These are phyloP conservation scores for Oreochromis aureus DNA, from an alignment of 2,113 vertebrate genomes.

Conservation along the genomic window DNA sequence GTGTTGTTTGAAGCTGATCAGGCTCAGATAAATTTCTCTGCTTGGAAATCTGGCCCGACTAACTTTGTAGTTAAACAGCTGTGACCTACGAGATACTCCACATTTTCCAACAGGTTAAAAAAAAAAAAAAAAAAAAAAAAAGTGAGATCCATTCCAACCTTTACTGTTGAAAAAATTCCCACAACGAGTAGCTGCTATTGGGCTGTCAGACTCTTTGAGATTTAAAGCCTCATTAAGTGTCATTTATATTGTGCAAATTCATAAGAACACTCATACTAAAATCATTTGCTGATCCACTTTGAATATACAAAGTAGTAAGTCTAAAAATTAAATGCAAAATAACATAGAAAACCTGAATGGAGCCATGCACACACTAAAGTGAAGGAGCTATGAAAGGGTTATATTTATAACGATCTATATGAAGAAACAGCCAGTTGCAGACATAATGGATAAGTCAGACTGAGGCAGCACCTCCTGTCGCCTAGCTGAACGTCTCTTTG, in stretches of 20 bases:
- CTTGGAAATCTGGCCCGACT: too few species aligned
- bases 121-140: too few species aligned
- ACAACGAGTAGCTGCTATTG: background rate
- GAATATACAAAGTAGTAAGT: background rate
- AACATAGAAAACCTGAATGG: background rate
- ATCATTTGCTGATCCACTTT: background rate
- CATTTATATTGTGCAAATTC: background rate
- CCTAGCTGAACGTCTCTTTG: constrained; percentile 31
- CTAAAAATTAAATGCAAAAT: background rate
- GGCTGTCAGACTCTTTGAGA: background rate
- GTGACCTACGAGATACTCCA: too few species aligned
- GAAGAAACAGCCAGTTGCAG: background rate
- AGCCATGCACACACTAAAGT: background rate
- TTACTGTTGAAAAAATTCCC: background rate
- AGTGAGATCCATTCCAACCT: too few species aligned
- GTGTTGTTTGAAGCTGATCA: too few species aligned
- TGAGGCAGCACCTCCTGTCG: constrained; percentile 14
- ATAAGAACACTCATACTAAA: background rate
- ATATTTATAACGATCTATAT: background rate
- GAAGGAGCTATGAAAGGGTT: background rate
- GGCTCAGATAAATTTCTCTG: too few species aligned
- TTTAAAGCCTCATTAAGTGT: background rate
- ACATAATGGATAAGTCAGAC: background rate
- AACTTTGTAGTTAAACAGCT: too few species aligned
- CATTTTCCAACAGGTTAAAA: too few species aligned